These are phyloP conservation scores for Ips nitidus DNA, from an alignment of 1,140 invertebrate genomes.

Conservation along the genomic window DNA sequence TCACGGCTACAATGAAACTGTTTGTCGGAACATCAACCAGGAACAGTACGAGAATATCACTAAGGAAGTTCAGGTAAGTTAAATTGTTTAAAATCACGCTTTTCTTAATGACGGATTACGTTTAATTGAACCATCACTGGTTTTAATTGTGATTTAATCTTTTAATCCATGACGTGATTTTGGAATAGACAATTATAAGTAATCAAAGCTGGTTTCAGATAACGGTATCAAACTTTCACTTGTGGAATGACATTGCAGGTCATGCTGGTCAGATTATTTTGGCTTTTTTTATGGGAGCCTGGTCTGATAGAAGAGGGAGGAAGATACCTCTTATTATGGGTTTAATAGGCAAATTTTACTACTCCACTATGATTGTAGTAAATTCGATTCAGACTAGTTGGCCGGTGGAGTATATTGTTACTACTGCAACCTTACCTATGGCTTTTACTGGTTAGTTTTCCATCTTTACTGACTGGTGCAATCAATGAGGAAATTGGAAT, in stretches of 20 bases:
- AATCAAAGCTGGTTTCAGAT: constrained; percentile 51
- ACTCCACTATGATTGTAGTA: constrained; percentile 69
- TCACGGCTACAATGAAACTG: constrained; percentile 62
- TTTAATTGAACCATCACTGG: no score
- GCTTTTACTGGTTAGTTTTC: constrained; percentile 60
- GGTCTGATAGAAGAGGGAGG: constrained; percentile 71
- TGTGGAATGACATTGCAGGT: constrained; percentile 71
- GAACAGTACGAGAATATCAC: constrained; percentile 59
- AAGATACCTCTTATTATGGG: constrained; percentile 70
- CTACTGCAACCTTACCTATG: constrained; percentile 70
- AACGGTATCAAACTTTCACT: constrained; percentile 70
- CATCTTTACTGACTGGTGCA: no score
- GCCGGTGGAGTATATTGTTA: constrained; percentile 73
- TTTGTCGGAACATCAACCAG: constrained; percentile 63
- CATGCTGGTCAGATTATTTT: constrained; percentile 70
- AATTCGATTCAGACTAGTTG: constrained; percentile 66
- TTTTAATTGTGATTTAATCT: no score
- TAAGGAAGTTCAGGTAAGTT: constrained; percentile 63
- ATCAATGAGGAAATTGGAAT: background rate
- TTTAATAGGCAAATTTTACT: constrained; percentile 70
- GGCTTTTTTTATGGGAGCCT: constrained; percentile 74
- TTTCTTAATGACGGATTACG: no score
- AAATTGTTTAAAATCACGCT: background rate
- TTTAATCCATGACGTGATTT: no score
- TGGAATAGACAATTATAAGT: no score